A percentile compares a stretch with the other conserved stretches of the same genome.
Evolutionary conservation across 2,888 invertebrate genomes (phyloP).

Genomic region (Cataglyphis rosenhaueri): DNA sequence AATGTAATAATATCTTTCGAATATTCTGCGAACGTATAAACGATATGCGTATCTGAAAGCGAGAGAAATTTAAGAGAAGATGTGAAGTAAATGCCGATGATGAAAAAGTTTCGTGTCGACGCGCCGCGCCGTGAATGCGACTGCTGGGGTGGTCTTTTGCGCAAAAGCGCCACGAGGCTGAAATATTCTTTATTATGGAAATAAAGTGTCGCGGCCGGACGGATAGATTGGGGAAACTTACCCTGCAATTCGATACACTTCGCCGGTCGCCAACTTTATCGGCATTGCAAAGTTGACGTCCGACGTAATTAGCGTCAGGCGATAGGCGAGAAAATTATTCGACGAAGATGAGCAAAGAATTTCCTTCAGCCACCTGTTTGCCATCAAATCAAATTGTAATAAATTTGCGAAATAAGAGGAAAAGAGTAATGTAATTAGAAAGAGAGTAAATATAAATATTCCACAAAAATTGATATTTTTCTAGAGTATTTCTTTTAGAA

Average conservation of each 20-base stretch:
- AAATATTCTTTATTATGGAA: slow-evolving; percentile 40
- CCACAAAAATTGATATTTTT: neutral
- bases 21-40: neutral
- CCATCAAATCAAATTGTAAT: neutral
- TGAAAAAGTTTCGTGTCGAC: slow-evolving; percentile 68
- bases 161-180: neutral
- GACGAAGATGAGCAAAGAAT: slow-evolving; percentile 2
- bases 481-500: neutral
- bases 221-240: slow-evolving; percentile 9
- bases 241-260: slow-evolving; percentile 34
- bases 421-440: neutral
- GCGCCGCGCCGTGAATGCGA: slow-evolving; percentile 45
- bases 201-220: slow-evolving; percentile 7
- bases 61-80: slow-evolving; percentile 1
- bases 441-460: neutral
- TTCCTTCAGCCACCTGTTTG: neutral
- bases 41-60: neutral
- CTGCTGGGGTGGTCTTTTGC: slow-evolving; percentile 16
- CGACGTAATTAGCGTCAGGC: slow-evolving; percentile 43
- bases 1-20: neutral
- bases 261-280: slow-evolving; percentile 1
- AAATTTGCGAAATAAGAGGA: neutral
- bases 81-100: slow-evolving; percentile 51
- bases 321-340: slow-evolving; percentile 10
- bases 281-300: slow-evolving; percentile 37